Percentiles rank a stretch among this genome's conserved stretches.
Conservation (phyloP, 2,797 vertebrate genomes). For the Pristis pectinata region DNA sequence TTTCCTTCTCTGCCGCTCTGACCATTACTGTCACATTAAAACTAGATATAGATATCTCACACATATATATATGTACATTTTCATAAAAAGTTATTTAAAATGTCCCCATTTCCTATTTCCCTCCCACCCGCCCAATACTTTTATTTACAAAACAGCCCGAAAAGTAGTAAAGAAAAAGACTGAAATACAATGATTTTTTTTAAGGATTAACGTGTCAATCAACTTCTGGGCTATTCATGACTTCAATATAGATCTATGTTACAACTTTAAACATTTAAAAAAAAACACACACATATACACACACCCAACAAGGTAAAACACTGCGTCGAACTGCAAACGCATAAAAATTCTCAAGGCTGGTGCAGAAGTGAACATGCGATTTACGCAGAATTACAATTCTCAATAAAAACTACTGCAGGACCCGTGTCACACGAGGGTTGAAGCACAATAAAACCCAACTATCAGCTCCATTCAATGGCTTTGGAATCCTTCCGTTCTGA, state of each 20-base stretch:
- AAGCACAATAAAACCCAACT: neutral
- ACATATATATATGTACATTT: neutral
- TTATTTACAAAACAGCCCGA: neutral
- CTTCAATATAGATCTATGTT: neutral
- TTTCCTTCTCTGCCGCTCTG: neutral
- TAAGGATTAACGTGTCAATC: too few species aligned
- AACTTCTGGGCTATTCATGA: neutral
- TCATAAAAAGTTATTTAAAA: conserved; percentile 3
- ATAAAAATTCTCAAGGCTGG: neutral
- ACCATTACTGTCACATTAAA: neutral
- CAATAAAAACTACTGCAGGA: neutral
- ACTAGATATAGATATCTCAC: neutral
- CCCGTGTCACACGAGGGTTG: neutral
- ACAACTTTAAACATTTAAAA: neutral
- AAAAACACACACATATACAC: neutral
- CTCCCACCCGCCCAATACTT: neutral
- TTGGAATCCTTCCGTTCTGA: too few species aligned
- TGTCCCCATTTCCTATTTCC: neutral
- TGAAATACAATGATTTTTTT: neutral
- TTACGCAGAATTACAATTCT: neutral
- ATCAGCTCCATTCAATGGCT: neutral
- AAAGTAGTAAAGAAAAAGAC: neutral
- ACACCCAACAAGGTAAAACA: neutral
- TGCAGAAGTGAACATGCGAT: neutral
- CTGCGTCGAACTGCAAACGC: too few species aligned